These are phyloP conservation scores for Puma concolor DNA, from an alignment of 2,113 vertebrate genomes.

Conservation along the genomic window DNA sequence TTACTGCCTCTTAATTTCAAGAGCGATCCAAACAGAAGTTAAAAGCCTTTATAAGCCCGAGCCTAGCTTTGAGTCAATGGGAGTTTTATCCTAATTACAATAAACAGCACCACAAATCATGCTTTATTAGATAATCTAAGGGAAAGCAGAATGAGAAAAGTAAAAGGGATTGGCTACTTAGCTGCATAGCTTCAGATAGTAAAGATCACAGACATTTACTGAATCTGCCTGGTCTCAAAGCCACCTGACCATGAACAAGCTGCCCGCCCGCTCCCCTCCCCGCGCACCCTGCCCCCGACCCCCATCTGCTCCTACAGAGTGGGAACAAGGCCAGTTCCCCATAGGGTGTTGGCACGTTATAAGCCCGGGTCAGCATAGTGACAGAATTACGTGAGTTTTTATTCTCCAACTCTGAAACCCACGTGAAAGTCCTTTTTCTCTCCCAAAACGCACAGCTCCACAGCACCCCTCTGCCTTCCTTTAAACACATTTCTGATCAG, in stretches of 20 bases:
- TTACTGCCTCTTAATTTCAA: background rate
- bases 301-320: background rate
- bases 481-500: background rate
- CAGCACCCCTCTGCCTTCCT: background rate
- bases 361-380: background rate
- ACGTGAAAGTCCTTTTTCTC: background rate
- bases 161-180: background rate
- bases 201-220: background rate
- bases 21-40: background rate
- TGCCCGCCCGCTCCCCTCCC: no score
- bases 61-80: background rate
- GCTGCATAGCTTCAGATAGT: background rate
- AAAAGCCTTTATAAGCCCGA: background rate
- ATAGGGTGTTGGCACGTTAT: fast-evolving
- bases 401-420: background rate
- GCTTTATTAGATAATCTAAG: background rate
- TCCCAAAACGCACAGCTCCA: background rate
- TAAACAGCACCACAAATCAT: background rate
- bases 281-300: background rate
- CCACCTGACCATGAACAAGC: fast-evolving
- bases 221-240: background rate
- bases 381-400: fast-evolving
- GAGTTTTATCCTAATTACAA: background rate
- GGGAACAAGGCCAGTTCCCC: background rate
- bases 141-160: background rate